phyloP scores from a whole-genome alignment of 2,797 vertebrate genomes.

The Pachyuromys duprasi region DNA sequence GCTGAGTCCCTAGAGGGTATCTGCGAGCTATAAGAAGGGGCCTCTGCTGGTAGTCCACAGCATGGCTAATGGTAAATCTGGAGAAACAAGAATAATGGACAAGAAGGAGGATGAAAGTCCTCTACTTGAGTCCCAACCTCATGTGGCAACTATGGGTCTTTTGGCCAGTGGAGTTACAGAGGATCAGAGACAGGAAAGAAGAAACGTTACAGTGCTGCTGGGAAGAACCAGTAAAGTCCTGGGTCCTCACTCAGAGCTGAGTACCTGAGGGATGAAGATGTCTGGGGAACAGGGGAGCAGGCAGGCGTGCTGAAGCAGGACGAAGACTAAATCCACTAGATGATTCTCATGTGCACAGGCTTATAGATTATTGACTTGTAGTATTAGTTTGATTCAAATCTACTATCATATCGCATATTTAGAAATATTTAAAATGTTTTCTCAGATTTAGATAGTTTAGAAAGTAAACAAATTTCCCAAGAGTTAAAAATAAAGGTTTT shows the following conservation, averaged over 20 bases:
- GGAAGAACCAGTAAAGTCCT: neutral
- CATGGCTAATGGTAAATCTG: neutral
- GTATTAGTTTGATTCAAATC: neutral
- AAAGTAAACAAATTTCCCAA: constrained; percentile 40
- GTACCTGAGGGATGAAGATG: neutral
- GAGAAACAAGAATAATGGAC: neutral
- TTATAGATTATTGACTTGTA: neutral
- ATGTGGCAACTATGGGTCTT: neutral
- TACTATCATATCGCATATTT: neutral
- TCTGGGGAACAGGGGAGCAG: neutral
- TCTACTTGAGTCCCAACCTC: neutral
- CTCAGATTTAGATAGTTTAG: neutral
- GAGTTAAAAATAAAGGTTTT: neutral
- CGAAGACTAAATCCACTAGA: neutral
- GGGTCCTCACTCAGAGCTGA: neutral
- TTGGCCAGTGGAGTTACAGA: neutral
- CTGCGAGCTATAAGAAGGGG: neutral
- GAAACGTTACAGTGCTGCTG: neutral
- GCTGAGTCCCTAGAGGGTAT: neutral
- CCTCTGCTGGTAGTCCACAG: neutral
- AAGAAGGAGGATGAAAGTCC: neutral
- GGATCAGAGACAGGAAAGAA: neutral
- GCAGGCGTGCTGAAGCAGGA: no score
- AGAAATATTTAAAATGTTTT: constrained; percentile 18
- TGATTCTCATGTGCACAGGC: neutral